A percentile compares a stretch with the other conserved stretches of the same genome.
Conservation (phyloP, 2,113 vertebrate genomes). For the Pipa parva region DNA sequence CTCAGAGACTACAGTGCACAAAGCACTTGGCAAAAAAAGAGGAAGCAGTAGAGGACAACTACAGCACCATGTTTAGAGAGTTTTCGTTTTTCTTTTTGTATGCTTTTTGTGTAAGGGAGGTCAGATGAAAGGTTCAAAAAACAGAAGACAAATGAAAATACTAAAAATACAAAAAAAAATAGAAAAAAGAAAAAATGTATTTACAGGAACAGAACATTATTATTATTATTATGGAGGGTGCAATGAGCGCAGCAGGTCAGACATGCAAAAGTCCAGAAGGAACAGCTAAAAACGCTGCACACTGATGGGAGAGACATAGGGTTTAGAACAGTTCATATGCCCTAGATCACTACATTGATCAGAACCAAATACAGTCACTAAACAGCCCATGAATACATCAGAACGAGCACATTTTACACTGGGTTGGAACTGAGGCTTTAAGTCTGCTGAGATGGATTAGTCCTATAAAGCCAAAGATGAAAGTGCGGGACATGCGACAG, state of each 20-base stretch:
- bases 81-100: constrained; percentile 9
- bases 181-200: constrained; percentile 82
- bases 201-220: constrained; percentile 76
- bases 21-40: not conserved
- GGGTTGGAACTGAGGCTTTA: constrained; percentile 52
- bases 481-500: constrained; percentile 69
- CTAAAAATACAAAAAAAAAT: constrained; percentile 69
- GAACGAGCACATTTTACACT: constrained; percentile 62
- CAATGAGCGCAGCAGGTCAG: constrained; percentile 36
- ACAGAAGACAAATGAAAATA: constrained; percentile 74
- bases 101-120: not conserved
- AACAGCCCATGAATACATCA: constrained; percentile 51
- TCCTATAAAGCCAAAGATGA: constrained; percentile 64
- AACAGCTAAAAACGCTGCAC: constrained; percentile 56
- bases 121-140: constrained; percentile 44
- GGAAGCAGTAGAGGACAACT: constrained; percentile 37
- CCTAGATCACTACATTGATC: constrained; percentile 67
- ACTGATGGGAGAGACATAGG: constrained; percentile 13
- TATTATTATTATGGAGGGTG: constrained; percentile 57
- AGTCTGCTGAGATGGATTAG: constrained; percentile 48
- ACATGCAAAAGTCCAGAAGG: constrained; percentile 67
- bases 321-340: constrained; percentile 50
- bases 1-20: not conserved
- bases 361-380: constrained; percentile 55
- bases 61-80: constrained; percentile 56